Evolutionary conservation across 2,113 vertebrate species (phyloP).

Genomic region (Typhlomys cinereus): DNA sequence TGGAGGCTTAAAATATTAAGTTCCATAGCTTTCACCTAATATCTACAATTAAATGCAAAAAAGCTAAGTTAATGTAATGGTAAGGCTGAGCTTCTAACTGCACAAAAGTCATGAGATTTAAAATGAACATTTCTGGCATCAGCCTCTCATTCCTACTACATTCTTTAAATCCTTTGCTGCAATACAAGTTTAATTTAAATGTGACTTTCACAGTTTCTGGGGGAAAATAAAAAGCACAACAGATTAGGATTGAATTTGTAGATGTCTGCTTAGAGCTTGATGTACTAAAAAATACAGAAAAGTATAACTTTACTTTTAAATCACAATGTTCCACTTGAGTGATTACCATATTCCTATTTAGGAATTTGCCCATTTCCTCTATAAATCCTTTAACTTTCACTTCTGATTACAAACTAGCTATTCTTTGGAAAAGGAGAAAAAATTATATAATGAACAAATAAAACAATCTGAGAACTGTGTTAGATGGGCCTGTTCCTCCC

Average conservation of each 20-base stretch:
- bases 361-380: constrained; percentile 34
- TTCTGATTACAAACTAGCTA: constrained; percentile 34
- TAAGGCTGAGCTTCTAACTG: constrained; percentile 81
- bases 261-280: constrained; percentile 34
- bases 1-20: constrained; percentile 88
- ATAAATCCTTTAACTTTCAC: constrained; percentile 22
- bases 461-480: background rate
- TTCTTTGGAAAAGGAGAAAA: background rate
- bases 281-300: constrained; percentile 21
- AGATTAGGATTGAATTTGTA: constrained; percentile 20
- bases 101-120: constrained; percentile 76
- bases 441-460: background rate
- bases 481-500: constrained; percentile 5
- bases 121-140: constrained; percentile 70
- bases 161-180: constrained; percentile 42
- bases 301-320: constrained; percentile 44
- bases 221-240: constrained; percentile 35
- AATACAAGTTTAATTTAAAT: constrained; percentile 58
- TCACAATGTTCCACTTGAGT: background rate
- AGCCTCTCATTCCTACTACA: constrained; percentile 42
- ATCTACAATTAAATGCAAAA: constrained; percentile 85
- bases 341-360: constrained; percentile 1
- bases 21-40: constrained; percentile 83
- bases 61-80: constrained; percentile 80
- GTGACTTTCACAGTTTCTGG: background rate